Base-by-base conservation (phyloP, 2,888 invertebrate genomes). In the Lycocerus yunnanus region DNA sequence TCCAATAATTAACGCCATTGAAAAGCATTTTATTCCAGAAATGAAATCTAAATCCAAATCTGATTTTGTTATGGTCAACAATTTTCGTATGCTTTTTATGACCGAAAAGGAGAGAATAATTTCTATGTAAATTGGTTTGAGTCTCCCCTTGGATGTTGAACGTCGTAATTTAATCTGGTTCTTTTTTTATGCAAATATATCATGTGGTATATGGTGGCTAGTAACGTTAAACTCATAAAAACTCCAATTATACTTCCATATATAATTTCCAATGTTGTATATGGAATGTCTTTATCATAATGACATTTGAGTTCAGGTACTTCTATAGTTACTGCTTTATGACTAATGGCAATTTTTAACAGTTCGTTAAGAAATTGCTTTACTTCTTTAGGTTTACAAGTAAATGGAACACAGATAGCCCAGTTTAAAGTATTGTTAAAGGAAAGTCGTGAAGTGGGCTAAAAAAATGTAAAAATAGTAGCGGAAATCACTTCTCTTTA, bases 1-100 rank as follows among this genome's bases (percentile, higher is more conserved):
- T 43, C 88, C 88, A 6, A 93, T 86, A 66, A 94, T 93, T 66
- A 93, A 88, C 0, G 90, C 78, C 93, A 94, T 94, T 0, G 92
- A 90, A 66, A 93, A 81, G 13, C 91, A 89, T 82, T 92, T 93
- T 58, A 94, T 86, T 5, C 87, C 87, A 74, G 81, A 84, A 24
- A 88, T 87, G 80, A 92, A 92, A 78, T 92, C 91, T 70, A 94
- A 85, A 20, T 92, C 91, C 10, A 91, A 83, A 27, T 89, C 89
- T 65, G 89, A 88, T 70, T 89, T 88, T 76, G 90, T 90, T 0
- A 90, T 89, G 0, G 89, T 88, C 20, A 91, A 85, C 16, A 92
- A 88, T 84, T 92, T 92, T 81, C 88, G 89, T 63, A 90, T 83
- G 78, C 91, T 92, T 79, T 89, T 88, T 72, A 91, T 88, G 2